These are phyloP conservation scores for Poeciliopsis presidionis DNA, from an alignment of 2,797 vertebrate species.

Conservation along the genomic window DNA sequence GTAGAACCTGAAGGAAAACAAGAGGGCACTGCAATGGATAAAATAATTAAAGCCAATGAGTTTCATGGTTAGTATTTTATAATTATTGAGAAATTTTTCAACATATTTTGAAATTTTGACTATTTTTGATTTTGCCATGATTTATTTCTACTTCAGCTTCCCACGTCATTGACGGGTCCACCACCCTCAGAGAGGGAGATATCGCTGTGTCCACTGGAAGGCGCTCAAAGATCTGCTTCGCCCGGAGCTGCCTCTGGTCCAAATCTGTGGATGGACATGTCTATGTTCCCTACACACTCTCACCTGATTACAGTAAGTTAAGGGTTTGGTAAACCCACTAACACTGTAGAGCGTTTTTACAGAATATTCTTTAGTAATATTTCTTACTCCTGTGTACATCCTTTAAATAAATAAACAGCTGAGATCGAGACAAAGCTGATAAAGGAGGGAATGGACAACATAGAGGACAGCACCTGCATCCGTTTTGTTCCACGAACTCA, in stretches of 20 bases:
- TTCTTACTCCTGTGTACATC: neutral
- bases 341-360: neutral
- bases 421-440: constrained; percentile 71
- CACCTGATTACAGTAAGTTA: constrained; percentile 80
- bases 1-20: constrained; percentile 50
- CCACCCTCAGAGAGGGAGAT: constrained; percentile 84
- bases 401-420: constrained; percentile 55
- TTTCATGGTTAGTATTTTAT: constrained; percentile 63
- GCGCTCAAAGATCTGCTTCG: constrained; percentile 82
- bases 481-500: constrained; percentile 81
- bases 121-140: neutral
- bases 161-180: constrained; percentile 64
- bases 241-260: constrained; percentile 83
- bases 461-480: constrained; percentile 81
- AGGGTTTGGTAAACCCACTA: neutral
- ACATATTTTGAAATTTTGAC: constrained; percentile 2
- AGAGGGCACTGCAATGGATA: constrained; percentile 77
- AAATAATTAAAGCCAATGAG: constrained; percentile 80
- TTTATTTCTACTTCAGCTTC: constrained; percentile 55
- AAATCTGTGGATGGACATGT: constrained; percentile 86
- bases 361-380: constrained; percentile 10
- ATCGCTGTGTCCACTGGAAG: constrained; percentile 82
- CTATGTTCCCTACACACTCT: constrained; percentile 82
- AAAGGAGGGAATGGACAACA: constrained; percentile 76
- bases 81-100: neutral